phyloP scores from a whole-genome alignment of 1,140 invertebrate genomes.

The Rhagoletis pomonella region DNA sequence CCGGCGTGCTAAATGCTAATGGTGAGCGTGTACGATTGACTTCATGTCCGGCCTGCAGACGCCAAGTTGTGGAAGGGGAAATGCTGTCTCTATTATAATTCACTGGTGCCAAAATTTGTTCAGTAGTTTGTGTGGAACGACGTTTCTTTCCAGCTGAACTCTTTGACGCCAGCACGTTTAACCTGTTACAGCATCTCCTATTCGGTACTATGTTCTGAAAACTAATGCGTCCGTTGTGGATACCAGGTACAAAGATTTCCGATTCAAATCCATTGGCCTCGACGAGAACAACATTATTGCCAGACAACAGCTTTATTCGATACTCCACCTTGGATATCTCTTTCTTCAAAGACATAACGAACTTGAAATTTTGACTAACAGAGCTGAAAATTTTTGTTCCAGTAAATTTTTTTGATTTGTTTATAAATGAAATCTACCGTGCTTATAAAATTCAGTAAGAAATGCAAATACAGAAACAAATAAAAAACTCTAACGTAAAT shows the following conservation, averaged over 20 bases:
- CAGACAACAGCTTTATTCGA: slow-evolving; percentile 64
- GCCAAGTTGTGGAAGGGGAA: slow-evolving; percentile 31
- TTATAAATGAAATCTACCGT: not conserved
- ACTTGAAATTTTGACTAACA: slow-evolving; percentile 33
- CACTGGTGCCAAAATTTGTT: not conserved
- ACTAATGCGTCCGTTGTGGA: slow-evolving; percentile 64
- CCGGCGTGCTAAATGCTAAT: slow-evolving; percentile 54
- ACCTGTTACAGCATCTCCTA: slow-evolving; percentile 62
- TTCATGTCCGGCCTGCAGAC: slow-evolving; percentile 6
- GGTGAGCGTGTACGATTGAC: not conserved
- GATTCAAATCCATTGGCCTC: slow-evolving; percentile 62
- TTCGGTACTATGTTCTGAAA: slow-evolving; percentile 66
- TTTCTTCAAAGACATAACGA: slow-evolving; percentile 33
- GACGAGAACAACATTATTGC: slow-evolving; percentile 66
- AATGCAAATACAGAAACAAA: slow-evolving; percentile 41
- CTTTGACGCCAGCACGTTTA: not conserved
- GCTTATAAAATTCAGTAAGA: not conserved
- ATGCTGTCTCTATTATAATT: not conserved
- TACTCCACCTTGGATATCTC: slow-evolving; percentile 48
- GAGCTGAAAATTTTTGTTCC: not conserved
- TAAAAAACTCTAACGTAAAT: slow-evolving; percentile 41
- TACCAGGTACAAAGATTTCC: slow-evolving; percentile 68
- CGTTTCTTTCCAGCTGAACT: not conserved
- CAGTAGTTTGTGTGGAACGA: not conserved
- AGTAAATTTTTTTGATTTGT: slow-evolving; percentile 23